phyloP scores from a whole-genome alignment of 2,888 invertebrate species.

The Mesochorus sp. region DNA sequence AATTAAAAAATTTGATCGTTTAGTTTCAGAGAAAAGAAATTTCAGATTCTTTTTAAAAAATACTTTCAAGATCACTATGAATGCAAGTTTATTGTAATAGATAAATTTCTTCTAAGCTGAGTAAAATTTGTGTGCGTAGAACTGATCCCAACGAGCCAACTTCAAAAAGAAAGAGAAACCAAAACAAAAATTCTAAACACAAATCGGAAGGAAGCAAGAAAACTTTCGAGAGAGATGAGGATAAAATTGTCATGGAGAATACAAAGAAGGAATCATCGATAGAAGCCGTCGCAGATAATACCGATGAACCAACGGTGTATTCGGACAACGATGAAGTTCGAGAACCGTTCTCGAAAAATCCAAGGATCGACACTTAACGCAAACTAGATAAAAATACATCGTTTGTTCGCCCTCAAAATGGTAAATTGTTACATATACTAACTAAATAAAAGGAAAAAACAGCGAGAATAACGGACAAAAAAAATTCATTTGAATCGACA shows the following conservation, averaged over 20 bases:
- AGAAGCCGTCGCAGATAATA: no score
- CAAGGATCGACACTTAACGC: conserved; percentile 10
- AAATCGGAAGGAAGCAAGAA: conserved; percentile 34
- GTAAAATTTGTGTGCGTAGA: conserved; percentile 42
- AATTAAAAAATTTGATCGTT: no score
- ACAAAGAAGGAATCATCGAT: not conserved
- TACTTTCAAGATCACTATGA: not conserved
- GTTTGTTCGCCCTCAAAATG: not conserved
- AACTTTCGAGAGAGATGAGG: not conserved
- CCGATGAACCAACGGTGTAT: not conserved
- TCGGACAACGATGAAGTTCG: not conserved
- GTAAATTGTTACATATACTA: conserved; percentile 31
- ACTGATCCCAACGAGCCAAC: conserved; percentile 81
- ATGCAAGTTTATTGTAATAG: no score
- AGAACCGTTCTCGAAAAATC: conserved; percentile 40
- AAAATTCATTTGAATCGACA: no score
- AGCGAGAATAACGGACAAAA: no score
- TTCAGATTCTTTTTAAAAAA: not conserved
- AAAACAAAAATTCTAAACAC: conserved; percentile 84
- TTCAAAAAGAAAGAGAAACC: conserved; percentile 86
- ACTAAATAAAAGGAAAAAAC: conserved; percentile 40
- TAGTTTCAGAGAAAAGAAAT: no score
- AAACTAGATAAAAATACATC: not conserved
- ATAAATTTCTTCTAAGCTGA: no score
- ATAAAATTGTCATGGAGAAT: not conserved